These are phyloP conservation scores for Eurosta solidaginis DNA, from an alignment of 1,140 invertebrate genomes.

Conservation along the genomic window DNA sequence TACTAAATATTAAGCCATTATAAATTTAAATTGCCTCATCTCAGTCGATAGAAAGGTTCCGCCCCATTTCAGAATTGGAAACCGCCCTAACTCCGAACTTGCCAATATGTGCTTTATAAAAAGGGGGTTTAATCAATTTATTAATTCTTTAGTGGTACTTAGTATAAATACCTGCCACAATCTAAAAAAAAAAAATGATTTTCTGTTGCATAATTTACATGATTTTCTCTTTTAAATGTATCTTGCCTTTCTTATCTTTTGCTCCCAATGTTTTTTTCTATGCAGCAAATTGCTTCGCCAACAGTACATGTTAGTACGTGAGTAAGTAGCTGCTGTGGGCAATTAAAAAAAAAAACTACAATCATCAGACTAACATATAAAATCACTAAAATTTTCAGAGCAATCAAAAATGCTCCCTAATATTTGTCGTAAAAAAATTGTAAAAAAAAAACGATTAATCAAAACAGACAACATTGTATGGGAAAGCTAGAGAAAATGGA, in stretches of 20 bases:
- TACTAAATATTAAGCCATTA: too few species aligned
- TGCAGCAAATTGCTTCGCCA: neutral
- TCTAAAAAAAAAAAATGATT: too few species aligned
- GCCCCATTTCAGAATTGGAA: too few species aligned
- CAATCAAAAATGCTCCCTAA: neutral
- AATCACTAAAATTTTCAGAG: neutral
- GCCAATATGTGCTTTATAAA: too few species aligned
- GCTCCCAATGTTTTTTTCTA: neutral
- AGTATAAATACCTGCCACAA: neutral
- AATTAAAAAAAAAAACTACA: constrained; percentile 14
- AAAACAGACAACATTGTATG: too few species aligned
- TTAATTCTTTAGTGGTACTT: too few species aligned
- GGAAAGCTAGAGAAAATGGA: too few species aligned
- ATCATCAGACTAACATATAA: neutral
- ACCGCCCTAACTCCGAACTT: too few species aligned
- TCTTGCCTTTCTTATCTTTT: neutral
- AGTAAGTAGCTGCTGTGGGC: neutral
- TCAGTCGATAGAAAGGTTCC: too few species aligned
- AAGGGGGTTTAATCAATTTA: too few species aligned
- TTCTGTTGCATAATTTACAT: neutral
- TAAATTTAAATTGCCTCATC: too few species aligned
- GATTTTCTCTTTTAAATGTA: neutral
- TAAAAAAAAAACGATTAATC: neutral
- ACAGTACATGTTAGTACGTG: constrained; percentile 11
- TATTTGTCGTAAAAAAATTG: neutral